A percentile compares a stretch with the other conserved stretches of the same genome.
phyloP scores from a whole-genome alignment of 2,888 invertebrate genomes.

The Agrenia bidenticulata region DNA sequence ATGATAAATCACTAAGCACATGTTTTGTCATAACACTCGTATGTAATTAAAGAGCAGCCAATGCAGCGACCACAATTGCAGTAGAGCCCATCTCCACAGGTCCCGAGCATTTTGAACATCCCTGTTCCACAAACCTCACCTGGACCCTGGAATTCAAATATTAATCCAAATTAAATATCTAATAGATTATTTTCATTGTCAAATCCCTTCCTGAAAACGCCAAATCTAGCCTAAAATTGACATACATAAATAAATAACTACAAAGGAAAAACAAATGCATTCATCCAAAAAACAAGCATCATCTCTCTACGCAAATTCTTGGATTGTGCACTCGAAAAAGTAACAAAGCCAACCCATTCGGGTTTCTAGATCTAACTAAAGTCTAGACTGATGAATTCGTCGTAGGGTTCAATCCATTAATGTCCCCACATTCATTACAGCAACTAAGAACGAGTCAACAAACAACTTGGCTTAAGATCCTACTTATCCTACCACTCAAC shows the following conservation, averaged over 20 bases:
- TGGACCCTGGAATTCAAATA: conserved; percentile 57
- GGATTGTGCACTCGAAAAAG: too few relatives aligned
- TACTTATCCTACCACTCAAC: too few relatives aligned
- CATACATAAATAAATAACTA: too few relatives aligned
- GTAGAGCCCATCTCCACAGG: conserved; percentile 49
- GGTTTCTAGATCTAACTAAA: too few relatives aligned
- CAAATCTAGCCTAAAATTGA: too few relatives aligned
- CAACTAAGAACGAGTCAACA: not conserved
- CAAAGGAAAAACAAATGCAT: too few relatives aligned
- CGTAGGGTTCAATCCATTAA: not conserved
- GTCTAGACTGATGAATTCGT: conserved; percentile 3
- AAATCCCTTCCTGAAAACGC: too few relatives aligned
- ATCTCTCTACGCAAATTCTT: too few relatives aligned
- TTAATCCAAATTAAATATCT: too few relatives aligned
- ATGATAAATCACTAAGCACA: conserved; percentile 32
- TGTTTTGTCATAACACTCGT: conserved; percentile 52
- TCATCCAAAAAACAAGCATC: too few relatives aligned
- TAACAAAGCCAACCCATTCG: too few relatives aligned
- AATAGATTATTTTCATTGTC: too few relatives aligned
- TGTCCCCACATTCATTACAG: not conserved
- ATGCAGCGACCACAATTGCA: conserved; percentile 55
- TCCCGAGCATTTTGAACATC: conserved; percentile 55
- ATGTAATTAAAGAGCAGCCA: conserved; percentile 56
- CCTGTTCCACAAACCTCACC: conserved; percentile 57
- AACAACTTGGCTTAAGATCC: not conserved